Evolutionary conservation across 2,113 vertebrate genomes (phyloP).

Genomic region (Riparia riparia): DNA sequence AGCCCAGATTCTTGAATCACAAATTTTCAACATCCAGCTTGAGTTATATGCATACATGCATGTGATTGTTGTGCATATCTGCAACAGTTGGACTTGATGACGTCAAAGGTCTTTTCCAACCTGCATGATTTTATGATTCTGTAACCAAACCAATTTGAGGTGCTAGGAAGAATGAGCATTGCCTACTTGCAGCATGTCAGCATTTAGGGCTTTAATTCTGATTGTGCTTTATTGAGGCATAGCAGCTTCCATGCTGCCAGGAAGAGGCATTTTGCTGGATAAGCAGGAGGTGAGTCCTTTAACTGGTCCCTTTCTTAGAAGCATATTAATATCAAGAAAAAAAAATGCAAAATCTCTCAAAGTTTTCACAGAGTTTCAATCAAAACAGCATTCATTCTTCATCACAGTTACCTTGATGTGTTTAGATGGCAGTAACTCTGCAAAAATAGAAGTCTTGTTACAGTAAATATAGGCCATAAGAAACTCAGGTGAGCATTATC

Average conservation of each 20-base stretch:
- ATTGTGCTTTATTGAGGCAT: neutral
- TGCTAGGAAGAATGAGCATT: neutral
- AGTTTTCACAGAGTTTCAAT: neutral
- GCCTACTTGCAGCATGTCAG: neutral
- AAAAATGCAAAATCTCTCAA: neutral
- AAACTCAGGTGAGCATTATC: neutral
- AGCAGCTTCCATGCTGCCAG: neutral
- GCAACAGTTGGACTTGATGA: neutral
- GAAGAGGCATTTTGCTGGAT: neutral
- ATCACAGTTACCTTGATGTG: neutral
- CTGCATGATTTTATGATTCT: neutral
- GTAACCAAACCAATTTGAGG: neutral
- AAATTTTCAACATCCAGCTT: neutral
- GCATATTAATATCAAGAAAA: neutral
- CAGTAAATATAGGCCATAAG: neutral
- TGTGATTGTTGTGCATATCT: neutral
- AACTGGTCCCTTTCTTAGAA: neutral
- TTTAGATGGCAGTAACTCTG: neutral
- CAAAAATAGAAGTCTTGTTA: neutral
- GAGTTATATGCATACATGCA: neutral
- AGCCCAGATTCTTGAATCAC: neutral
- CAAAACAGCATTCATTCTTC: neutral
- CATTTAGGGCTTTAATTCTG: neutral
- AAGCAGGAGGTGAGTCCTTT: neutral
- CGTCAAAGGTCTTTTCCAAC: neutral